Evolutionary conservation across 2,113 vertebrate genomes (phyloP), one percentile per base, ranked within the genome.

Genomic region (Datnioides undecimradiatus): DNA sequence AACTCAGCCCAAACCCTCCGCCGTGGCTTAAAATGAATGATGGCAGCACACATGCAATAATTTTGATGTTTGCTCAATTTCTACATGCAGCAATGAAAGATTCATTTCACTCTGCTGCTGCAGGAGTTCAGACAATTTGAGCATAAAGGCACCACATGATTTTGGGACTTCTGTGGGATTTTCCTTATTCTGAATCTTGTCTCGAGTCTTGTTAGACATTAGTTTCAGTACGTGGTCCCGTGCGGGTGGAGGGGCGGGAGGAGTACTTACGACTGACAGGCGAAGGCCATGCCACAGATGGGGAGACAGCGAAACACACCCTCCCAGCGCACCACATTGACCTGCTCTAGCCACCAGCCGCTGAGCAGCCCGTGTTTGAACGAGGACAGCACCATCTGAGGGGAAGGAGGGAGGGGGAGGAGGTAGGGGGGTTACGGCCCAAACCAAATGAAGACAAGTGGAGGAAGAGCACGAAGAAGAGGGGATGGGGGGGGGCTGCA

Each of bases 261-360:
- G 55, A 52, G 91, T 95, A 99, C 98, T 99, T 95, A 99, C 97
- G 97, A 99, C 94, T 99, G 98, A 84, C 98, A 99, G 95, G 97
- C 97, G 80, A 99, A 99, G 60, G 98, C 98, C 98, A 99, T 99
- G 95, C 97, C 97, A 41, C 97, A 99, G 96, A 99, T 99, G 92
- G 98, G 98, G 92, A 98, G 95, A 92, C 97, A 99, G 93, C 97
- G 98, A 93, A 99, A 99, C 91, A 99, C 92, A 72, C 98, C 98
- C 92, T 98, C 97, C 97, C 97, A 98, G 87, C 96, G 97, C 34
- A 96, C 49, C 76, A 96, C 94, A 88, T 95, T 95, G 86, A 99
- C 96, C 76, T 91, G 91, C 92, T 76, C 94, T 93, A 98, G 93
- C 98, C 98, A 99, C 91, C 95, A 95, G 89, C 97, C 96, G 0